These are phyloP conservation scores for Podarcis raffonei DNA, from an alignment of 2,113 vertebrate species.

Conservation along the genomic window DNA sequence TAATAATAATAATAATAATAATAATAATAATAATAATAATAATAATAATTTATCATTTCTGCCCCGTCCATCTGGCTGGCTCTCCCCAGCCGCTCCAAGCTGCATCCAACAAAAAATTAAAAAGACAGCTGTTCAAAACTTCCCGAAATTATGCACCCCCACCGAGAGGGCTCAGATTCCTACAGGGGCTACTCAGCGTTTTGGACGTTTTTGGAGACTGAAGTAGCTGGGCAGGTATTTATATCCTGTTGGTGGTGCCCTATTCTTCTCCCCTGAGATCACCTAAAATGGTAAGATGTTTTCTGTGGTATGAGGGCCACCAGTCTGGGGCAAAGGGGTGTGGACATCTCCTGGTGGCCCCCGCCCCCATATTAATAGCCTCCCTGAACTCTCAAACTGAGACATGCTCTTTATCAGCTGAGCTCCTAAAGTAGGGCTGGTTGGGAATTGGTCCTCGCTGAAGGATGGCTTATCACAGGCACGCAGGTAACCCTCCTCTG, in stretches of 20 bases:
- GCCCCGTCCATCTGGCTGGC: too few species aligned
- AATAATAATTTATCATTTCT: too few species aligned
- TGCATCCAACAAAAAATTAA: too few species aligned
- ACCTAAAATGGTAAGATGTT: conserved; percentile 94
- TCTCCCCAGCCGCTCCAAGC: too few species aligned
- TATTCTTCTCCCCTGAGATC: conserved; percentile 84
- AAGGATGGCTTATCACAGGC: conserved; percentile 90
- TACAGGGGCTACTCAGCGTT: conserved; percentile 68
- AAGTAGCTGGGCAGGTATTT: conserved; percentile 87
- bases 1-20: too few species aligned
- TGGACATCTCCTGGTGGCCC: conserved; percentile 76
- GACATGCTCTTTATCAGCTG: conserved; percentile 65
- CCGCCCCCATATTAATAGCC: conserved; percentile 84
- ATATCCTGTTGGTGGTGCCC: conserved; percentile 76
- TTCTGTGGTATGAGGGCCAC: conserved; percentile 83
- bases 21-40: too few species aligned
- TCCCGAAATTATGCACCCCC: background rate
- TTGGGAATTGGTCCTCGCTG: conserved; percentile 57
- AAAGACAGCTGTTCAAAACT: too few species aligned
- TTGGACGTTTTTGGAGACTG: conserved; percentile 83
- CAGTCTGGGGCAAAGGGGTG: conserved; percentile 79
- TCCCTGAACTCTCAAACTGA: conserved; percentile 75
- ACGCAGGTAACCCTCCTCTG: conserved; percentile 84
- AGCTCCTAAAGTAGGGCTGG: conserved; percentile 69
- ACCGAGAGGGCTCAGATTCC: conserved; percentile 70